These are phyloP conservation scores for Lithophane leautieri DNA, from an alignment of 2,888 invertebrate genomes.

Conservation along the genomic window DNA sequence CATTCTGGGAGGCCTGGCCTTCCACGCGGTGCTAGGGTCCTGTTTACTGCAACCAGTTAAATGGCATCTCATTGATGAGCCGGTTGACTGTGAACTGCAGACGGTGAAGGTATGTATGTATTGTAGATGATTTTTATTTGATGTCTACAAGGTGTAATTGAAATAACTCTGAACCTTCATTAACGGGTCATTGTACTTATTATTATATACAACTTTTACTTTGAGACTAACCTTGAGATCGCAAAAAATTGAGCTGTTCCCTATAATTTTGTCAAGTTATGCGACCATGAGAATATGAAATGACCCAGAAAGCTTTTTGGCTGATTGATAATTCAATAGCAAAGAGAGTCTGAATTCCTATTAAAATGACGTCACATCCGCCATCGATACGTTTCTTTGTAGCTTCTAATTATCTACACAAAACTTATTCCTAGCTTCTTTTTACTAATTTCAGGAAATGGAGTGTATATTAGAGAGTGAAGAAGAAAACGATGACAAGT, in stretches of 20 bases:
- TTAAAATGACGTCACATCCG: background rate
- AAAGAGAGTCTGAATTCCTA: background rate
- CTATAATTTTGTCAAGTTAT: too few species aligned
- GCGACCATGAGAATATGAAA: background rate
- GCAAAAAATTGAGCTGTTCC: background rate
- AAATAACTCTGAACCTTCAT: background rate
- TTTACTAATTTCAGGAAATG: conserved; percentile 90
- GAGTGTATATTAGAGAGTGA: conserved; percentile 92
- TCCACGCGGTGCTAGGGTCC: conserved; percentile 93
- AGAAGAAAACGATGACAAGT: conserved; percentile 91
- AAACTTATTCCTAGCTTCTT: background rate
- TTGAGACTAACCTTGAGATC: background rate
- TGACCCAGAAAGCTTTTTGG: background rate
- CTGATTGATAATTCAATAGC: background rate
- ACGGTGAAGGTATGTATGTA: conserved; percentile 84
- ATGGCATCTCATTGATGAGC: conserved; percentile 92
- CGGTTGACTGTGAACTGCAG: conserved; percentile 89
- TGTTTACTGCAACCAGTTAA: conserved; percentile 93
- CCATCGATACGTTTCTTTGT: background rate
- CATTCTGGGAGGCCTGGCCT: conserved; percentile 92
- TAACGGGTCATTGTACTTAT: background rate
- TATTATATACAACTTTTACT: background rate
- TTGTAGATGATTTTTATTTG: background rate
- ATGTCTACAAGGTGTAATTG: background rate
- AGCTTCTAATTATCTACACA: background rate